Percentiles rank a stretch among this genome's conserved stretches.
phyloP scores from a whole-genome alignment of 2,113 vertebrate genomes.

The Neolamprologus longior region DNA sequence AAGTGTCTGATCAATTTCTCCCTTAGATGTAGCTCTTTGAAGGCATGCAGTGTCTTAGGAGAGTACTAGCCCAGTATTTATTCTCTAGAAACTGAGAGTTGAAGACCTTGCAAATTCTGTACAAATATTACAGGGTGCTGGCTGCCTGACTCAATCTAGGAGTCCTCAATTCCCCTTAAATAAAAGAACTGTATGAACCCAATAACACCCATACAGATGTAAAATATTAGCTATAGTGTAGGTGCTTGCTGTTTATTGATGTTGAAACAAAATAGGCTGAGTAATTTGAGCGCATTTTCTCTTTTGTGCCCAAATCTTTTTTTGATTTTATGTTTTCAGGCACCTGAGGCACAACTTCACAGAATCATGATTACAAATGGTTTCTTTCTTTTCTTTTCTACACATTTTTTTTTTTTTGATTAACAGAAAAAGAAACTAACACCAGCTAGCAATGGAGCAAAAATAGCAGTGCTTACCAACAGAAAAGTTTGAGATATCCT shows the following conservation, averaged over 20 bases:
- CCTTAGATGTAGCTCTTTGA: conserved; percentile 63
- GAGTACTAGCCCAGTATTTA: conserved; percentile 34
- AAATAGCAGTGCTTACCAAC: not conserved
- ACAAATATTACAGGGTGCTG: conserved; percentile 25
- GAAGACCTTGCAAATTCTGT: conserved; percentile 32
- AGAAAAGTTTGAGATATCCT: not conserved
- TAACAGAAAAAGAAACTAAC: not conserved
- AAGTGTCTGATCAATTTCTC: conserved; percentile 66
- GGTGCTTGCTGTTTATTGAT: not conserved
- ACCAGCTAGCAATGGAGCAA: not conserved
- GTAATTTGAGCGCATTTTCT: not conserved
- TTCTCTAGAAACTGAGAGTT: conserved; percentile 28
- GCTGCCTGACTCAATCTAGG: conserved; percentile 16
- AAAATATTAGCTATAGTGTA: not conserved
- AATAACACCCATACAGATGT: not conserved
- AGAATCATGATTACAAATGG: not conserved
- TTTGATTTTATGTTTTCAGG: not conserved
- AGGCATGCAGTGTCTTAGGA: conserved; percentile 48
- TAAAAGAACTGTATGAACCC: not conserved
- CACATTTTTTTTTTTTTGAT: not conserved
- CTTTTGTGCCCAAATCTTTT: not conserved
- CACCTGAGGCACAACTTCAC: not conserved
- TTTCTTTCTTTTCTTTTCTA: not conserved
- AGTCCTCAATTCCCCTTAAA: conserved; percentile 2
- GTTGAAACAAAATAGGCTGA: not conserved